Percentiles rank a stretch among this genome's conserved stretches.
Evolutionary conservation across 2,113 vertebrate species (phyloP).

Genomic region (Equus quagga): DNA sequence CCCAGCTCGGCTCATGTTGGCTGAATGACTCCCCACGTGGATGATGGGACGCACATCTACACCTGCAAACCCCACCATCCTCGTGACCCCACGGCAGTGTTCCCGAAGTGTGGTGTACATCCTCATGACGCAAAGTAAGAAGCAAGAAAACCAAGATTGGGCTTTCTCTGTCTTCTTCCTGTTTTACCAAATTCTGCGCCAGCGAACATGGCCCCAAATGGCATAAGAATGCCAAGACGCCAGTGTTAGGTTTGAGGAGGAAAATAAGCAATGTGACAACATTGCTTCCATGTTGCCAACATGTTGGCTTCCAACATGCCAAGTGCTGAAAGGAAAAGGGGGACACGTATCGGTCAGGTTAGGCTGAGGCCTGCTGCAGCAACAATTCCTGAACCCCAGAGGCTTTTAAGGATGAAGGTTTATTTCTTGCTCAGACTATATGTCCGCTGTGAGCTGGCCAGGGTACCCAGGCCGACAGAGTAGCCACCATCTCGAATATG

Average conservation of each 20-base stretch:
- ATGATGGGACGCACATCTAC: fast-evolving
- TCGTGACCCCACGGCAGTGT: neutral
- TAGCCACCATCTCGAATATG: neutral
- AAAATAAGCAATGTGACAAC: neutral
- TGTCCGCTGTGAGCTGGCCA: neutral
- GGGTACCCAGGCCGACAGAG: neutral
- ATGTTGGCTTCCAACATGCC: neutral
- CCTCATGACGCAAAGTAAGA: neutral
- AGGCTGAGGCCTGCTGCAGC: neutral
- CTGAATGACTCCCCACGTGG: neutral
- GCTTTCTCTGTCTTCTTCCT: neutral
- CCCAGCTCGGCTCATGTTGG: no score
- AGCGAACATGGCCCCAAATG: neutral
- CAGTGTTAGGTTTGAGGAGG: neutral
- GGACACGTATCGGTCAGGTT: neutral
- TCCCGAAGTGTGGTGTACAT: no score
- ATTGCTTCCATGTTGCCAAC: no score
- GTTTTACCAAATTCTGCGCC: neutral
- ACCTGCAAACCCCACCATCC: neutral
- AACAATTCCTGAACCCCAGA: neutral
- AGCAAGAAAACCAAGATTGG: neutral
- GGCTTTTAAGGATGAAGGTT: neutral
- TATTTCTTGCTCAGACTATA: neutral
- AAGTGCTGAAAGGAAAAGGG: neutral
- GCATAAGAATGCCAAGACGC: neutral